Evolutionary conservation across 2,797 vertebrate species (phyloP).

Genomic region (Micromesistius poutassou): DNA sequence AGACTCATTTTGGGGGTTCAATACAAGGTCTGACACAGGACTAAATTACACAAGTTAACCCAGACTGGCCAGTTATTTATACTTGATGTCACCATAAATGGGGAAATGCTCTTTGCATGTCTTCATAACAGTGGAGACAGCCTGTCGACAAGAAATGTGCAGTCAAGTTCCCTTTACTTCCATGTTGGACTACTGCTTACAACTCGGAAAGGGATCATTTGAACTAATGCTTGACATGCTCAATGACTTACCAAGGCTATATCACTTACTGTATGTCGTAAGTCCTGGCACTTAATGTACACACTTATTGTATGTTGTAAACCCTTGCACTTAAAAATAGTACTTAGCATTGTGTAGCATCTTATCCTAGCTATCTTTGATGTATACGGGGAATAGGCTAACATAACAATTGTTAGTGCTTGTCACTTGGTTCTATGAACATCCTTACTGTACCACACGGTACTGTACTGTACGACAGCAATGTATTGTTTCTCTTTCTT

Average conservation of each 20-base stretch:
- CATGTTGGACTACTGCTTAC: neutral
- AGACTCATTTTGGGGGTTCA: neutral
- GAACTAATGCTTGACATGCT: neutral
- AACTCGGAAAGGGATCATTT: neutral
- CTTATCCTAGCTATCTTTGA: too few species aligned
- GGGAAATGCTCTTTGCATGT: constrained; percentile 22
- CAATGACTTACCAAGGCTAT: neutral
- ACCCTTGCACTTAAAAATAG: too few species aligned
- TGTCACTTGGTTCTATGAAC: too few species aligned
- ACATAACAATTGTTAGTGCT: too few species aligned
- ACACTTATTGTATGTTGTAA: too few species aligned
- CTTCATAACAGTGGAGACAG: neutral
- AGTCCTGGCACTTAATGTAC: too few species aligned
- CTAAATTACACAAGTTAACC: neutral
- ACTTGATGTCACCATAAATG: neutral
- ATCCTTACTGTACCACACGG: too few species aligned
- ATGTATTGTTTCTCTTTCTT: too few species aligned
- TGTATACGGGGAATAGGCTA: too few species aligned
- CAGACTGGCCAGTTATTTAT: neutral
- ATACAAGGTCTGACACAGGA: constrained; percentile 1
- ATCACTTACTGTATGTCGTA: too few species aligned
- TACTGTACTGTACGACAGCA: too few species aligned
- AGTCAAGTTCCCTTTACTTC: neutral
- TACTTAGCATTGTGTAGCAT: too few species aligned
- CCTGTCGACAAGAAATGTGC: neutral